Evolutionary conservation across 2,113 vertebrate genomes (phyloP).

Genomic region (Lepus europaeus): DNA sequence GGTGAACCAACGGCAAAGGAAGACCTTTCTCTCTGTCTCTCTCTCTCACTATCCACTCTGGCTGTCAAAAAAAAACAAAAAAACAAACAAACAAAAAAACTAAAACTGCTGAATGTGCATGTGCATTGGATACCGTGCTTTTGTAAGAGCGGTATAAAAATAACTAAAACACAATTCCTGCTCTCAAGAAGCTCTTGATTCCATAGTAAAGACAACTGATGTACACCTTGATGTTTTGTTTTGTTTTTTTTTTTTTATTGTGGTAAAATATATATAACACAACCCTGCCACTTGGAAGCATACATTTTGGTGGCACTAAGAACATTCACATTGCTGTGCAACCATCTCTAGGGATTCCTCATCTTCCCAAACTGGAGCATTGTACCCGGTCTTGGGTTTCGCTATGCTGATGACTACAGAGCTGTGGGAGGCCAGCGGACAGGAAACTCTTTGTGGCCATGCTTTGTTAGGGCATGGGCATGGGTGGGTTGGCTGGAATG

Average conservation of each 20-base stretch:
- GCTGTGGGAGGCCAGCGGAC: not conserved
- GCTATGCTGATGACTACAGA: not conserved
- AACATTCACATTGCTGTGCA: not conserved
- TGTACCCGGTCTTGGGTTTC: not conserved
- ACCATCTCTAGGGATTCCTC: not conserved
- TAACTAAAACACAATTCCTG: not conserved
- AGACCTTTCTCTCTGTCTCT: no score
- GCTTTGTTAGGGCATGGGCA: not conserved
- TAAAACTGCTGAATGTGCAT: no score
- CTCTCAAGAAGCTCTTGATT: not conserved
- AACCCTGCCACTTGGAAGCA: not conserved
- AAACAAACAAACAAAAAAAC: no score
- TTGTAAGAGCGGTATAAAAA: not conserved
- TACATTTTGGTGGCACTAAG: not conserved
- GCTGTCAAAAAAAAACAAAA: not conserved
- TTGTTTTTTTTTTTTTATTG: not conserved
- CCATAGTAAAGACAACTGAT: not conserved
- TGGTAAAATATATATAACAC: not conserved
- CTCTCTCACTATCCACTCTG: no score
- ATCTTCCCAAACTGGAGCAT: not conserved
- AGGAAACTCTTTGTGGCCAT: not conserved
- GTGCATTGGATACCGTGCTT: not conserved
- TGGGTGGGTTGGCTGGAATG: not conserved
- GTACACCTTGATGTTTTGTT: not conserved
- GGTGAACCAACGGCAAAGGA: no score